These are phyloP conservation scores for Machaerirhynchus nigripectus DNA, from an alignment of 2,113 vertebrate genomes.

Conservation along the genomic window DNA sequence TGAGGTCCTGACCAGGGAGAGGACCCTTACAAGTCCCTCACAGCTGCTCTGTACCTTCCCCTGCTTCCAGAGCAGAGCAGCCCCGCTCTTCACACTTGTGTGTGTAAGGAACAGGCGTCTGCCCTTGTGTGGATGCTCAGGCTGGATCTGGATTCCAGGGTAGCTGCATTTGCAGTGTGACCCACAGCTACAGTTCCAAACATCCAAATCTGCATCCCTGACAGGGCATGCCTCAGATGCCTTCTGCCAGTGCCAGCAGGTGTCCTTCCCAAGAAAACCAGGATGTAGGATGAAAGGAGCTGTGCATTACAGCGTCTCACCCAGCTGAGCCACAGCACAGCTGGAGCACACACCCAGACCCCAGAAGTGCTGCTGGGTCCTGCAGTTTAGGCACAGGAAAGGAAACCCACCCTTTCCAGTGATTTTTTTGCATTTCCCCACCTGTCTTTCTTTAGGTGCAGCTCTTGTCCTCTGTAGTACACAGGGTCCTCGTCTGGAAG, in stretches of 20 bases:
- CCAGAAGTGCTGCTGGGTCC: neutral
- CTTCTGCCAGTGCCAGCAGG: neutral
- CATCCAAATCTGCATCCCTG: neutral
- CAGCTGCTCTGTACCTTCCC: neutral
- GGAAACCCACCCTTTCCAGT: neutral
- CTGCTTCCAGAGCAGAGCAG: neutral
- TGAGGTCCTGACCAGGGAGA: rapidly evolving
- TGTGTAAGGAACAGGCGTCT: rapidly evolving
- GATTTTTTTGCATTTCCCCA: neutral
- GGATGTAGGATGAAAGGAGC: neutral
- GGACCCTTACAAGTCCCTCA: rapidly evolving
- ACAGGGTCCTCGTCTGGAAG: rapidly evolving
- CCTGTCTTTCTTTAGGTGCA: neutral
- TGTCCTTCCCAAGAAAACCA: neutral
- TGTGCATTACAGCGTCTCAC: neutral
- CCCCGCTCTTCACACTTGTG: neutral
- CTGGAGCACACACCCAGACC: neutral
- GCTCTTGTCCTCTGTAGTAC: neutral
- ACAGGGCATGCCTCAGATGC: neutral
- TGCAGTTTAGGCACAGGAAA: neutral
- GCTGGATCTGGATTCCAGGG: neutral
- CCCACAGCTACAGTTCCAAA: neutral
- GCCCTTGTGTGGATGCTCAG: neutral
- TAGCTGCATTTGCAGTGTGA: neutral
- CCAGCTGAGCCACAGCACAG: neutral